A percentile compares a stretch with the other conserved stretches of the same genome.
Conservation (phyloP, 2,797 vertebrate genomes). For the Meda fulgida region DNA sequence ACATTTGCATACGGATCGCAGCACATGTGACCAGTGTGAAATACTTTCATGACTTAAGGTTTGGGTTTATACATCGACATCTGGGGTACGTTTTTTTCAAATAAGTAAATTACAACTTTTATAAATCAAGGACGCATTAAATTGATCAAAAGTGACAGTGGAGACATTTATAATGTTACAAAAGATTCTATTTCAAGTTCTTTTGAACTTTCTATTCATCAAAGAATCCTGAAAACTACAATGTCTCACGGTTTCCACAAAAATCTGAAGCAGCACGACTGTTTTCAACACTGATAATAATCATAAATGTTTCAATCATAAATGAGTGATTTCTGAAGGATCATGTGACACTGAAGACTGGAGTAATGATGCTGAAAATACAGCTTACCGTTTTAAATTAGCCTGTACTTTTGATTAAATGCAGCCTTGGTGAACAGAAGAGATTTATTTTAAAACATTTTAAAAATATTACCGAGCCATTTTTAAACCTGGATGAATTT, state of each 20-base stretch:
- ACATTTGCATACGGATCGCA: no score
- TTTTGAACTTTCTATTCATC: not conserved
- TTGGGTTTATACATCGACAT: not conserved
- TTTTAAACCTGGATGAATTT: no score
- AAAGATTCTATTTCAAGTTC: not conserved
- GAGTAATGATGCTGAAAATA: no score
- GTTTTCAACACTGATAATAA: no score
- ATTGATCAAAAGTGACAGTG: not conserved
- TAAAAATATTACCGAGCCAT: not conserved
- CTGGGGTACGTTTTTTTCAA: rapidly evolving
- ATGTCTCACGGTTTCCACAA: not conserved
- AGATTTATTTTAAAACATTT: no score
- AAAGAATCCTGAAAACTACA: not conserved
- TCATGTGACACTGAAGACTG: constrained; percentile 3
- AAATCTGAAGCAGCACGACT: not conserved
- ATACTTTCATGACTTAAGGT: not conserved
- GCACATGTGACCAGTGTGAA: no score
- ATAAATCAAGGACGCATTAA: no score
- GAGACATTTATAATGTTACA: not conserved
- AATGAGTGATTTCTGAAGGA: not conserved
- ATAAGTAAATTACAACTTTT: not conserved
- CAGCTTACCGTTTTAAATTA: not conserved
- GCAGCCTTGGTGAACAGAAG: not conserved
- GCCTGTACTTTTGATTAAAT: not conserved
- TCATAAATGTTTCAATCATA: no score